phyloP scores from a whole-genome alignment of 2,888 invertebrate genomes.

The Clunio marinus region DNA sequence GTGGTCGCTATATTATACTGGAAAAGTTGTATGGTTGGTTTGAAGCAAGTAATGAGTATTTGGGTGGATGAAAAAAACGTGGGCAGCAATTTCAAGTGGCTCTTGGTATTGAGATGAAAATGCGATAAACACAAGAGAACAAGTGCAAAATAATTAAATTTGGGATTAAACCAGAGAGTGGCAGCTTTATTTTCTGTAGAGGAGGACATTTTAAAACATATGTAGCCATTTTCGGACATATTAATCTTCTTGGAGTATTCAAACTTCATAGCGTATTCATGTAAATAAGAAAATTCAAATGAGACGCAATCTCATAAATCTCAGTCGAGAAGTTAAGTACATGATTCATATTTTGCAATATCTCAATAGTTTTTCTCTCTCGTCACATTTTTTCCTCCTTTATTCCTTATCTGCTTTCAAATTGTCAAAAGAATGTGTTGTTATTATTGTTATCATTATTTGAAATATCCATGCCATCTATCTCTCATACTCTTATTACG shows the following conservation, averaged over 20 bases:
- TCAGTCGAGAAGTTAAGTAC: constrained; percentile 8
- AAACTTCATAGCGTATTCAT: too few species aligned
- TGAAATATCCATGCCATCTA: constrained; percentile 21
- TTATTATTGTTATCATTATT: constrained; percentile 30
- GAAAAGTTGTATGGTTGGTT: background rate
- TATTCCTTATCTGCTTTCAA: background rate
- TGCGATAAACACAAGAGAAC: too few species aligned
- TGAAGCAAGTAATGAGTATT: constrained; percentile 29
- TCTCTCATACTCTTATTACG: background rate
- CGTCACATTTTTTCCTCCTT: background rate
- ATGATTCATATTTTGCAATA: background rate
- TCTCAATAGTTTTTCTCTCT: background rate
- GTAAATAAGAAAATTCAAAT: background rate
- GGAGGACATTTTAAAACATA: background rate
- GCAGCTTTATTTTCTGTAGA: too few species aligned
- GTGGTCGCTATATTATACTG: background rate
- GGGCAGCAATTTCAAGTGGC: background rate
- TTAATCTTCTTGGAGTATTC: background rate
- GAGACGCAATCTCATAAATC: background rate
- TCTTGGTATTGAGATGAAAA: too few species aligned
- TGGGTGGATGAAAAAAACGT: constrained; percentile 18
- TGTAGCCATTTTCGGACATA: too few species aligned
- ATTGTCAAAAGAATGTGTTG: constrained; percentile 24
- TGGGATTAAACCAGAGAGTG: background rate
- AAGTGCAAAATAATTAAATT: constrained; percentile 33